Evolutionary conservation across 2,113 vertebrate genomes (phyloP), one percentile per base, ranked within the genome.

Genomic region (Platanista minor): DNA sequence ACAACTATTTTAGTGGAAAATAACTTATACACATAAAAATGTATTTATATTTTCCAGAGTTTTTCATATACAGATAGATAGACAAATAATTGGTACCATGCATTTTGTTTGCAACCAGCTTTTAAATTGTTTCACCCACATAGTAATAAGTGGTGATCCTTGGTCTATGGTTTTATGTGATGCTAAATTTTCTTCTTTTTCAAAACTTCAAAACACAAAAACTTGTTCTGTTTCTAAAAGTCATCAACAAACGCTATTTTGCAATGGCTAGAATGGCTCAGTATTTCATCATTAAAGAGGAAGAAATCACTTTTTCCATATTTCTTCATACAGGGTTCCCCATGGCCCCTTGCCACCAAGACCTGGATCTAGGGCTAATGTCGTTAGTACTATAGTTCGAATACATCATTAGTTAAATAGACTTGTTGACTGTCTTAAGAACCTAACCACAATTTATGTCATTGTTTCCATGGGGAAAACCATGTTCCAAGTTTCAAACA

Each of bases 381-480:
- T 3, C 14, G 12, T 74, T 59, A 36, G 25, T 6, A 33, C 17
- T 80, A 0, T 11, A 74, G 75, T 94, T 96, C 39, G 92, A 82
- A 80, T 54, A 18, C 3, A 10, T 39, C 57, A 69, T 77, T 75
- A 39, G 23, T 74, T 71, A 81, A 93, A 62, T 67, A 91, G 71
- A 43, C 3, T 54, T 64, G 59, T 94, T 75, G 33, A 78, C 36
- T 52, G 2, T 81, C 46, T 80, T 84, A 33, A 88, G 87, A 81
- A 64, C 31, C 10, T 87, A 59, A 87, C n/a, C 78, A 84, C 69
- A 95, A 80, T 74, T 92, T 94, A 25, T 86, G 82, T 94, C 71
- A 88, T 78, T 78, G 5, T 91, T 87, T 90, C 66, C 59, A 18
- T 52, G 39, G 85, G 69, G 67, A 27, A 81, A 92, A 72, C 67